These are phyloP conservation scores for Prunella himalayana DNA, from an alignment of 2,113 vertebrate genomes.

Conservation along the genomic window DNA sequence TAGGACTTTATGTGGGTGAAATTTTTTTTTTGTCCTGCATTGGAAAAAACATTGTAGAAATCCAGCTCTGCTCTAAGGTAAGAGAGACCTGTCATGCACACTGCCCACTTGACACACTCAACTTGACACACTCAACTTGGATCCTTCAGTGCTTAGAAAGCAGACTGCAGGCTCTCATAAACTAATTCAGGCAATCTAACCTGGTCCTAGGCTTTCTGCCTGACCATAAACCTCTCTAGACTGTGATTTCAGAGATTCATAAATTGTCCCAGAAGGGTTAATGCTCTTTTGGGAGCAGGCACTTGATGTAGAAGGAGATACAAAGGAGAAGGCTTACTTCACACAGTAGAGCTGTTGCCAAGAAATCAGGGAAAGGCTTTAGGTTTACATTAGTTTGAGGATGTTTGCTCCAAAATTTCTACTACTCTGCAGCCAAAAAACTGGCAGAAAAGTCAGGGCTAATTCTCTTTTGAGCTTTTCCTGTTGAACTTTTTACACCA, in stretches of 20 bases:
- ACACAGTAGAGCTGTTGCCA: neutral
- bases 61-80: neutral
- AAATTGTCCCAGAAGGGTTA: neutral
- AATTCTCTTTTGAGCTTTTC: neutral
- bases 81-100: neutral
- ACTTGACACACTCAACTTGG: neutral
- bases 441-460: neutral
- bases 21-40: neutral
- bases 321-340: neutral
- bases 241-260: neutral
- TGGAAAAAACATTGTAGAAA: neutral
- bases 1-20: neutral
- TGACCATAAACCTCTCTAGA: neutral
- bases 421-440: neutral
- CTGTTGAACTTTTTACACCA: neutral
- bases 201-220: neutral
- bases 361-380: neutral
- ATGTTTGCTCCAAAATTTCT: neutral
- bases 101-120: neutral
- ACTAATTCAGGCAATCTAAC: neutral
- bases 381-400: neutral
- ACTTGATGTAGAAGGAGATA: neutral
- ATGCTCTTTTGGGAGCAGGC: neutral
- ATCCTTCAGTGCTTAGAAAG: neutral
- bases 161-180: neutral